Conservation (phyloP, 2,797 vertebrate species). For the Rhabdomys pumilio region DNA sequence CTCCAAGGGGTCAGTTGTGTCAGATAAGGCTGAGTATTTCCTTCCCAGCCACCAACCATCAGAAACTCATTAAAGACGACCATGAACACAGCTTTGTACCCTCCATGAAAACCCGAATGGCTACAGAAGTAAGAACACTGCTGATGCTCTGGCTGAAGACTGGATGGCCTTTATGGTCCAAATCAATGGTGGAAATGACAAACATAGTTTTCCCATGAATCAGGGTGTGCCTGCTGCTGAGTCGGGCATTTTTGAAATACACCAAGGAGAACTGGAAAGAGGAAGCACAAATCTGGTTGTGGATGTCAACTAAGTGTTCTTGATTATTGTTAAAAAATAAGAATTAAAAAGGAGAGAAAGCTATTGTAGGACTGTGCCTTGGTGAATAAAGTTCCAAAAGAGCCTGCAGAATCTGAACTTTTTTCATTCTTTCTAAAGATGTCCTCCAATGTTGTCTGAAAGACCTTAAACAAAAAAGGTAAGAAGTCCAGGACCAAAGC, state of each 20-base stretch:
- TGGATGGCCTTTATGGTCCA: too few relatives aligned
- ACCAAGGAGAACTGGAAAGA: background rate
- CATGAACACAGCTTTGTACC: background rate
- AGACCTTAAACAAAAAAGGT: background rate
- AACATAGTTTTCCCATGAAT: background rate
- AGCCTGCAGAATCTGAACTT: background rate
- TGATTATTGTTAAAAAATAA: background rate
- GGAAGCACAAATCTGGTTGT: background rate
- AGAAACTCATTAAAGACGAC: background rate
- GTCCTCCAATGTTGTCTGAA: background rate
- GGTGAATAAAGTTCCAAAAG: background rate
- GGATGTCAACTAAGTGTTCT: background rate
- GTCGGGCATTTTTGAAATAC: background rate
- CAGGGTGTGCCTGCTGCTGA: background rate
- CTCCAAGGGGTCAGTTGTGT: background rate
- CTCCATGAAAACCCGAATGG: background rate
- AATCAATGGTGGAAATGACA: background rate
- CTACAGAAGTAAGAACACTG: background rate
- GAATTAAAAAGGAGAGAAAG: too few relatives aligned
- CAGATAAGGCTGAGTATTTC: background rate
- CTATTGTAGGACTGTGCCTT: background rate
- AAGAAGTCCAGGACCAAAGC: background rate
- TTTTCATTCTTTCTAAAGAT: background rate
- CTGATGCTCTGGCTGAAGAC: background rate
- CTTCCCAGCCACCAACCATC: background rate